Conservation (phyloP, 2,888 invertebrate genomes). For the Crossocerus cetratus region DNA sequence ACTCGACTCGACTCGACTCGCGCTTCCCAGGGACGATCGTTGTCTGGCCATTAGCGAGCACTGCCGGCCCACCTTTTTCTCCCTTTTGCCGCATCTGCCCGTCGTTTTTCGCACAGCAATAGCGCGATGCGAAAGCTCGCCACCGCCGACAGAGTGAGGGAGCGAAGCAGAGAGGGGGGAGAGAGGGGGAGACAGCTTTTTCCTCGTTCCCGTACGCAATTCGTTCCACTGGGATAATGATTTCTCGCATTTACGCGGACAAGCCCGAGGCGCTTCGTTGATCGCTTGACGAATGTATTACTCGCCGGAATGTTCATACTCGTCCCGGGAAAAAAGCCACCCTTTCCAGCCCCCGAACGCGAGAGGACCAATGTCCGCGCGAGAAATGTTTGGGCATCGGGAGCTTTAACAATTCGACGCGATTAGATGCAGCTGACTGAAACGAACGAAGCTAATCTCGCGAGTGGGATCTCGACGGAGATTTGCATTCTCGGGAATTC, state of each 20-base stretch:
- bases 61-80: slow-evolving; percentile 41
- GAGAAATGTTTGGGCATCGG: no score
- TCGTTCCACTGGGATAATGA: slow-evolving; percentile 33
- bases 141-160: no score
- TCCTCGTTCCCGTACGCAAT: slow-evolving; percentile 38
- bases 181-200: slow-evolving; percentile 21
- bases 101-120: slow-evolving; percentile 5
- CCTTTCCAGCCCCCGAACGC: no score
- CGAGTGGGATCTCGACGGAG: no score
- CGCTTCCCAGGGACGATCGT: slow-evolving; percentile 48
- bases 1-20: slow-evolving; percentile 23
- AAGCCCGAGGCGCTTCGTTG: not conserved
- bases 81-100: slow-evolving; percentile 37
- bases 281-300: slow-evolving; percentile 3
- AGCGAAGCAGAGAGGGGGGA: no score
- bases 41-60: slow-evolving; percentile 65
- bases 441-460: no score
- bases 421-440: no score
- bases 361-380: no score
- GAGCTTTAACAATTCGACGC: no score
- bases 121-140: slow-evolving; percentile 38
- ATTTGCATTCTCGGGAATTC: no score
- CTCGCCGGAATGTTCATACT: no score
- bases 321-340: no score
- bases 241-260: slow-evolving; percentile 23